A percentile compares a stretch with the other conserved stretches of the same genome.
These are phyloP conservation scores for Scolopax rusticola DNA, from an alignment of 2,797 vertebrate genomes.

Conservation along the genomic window DNA sequence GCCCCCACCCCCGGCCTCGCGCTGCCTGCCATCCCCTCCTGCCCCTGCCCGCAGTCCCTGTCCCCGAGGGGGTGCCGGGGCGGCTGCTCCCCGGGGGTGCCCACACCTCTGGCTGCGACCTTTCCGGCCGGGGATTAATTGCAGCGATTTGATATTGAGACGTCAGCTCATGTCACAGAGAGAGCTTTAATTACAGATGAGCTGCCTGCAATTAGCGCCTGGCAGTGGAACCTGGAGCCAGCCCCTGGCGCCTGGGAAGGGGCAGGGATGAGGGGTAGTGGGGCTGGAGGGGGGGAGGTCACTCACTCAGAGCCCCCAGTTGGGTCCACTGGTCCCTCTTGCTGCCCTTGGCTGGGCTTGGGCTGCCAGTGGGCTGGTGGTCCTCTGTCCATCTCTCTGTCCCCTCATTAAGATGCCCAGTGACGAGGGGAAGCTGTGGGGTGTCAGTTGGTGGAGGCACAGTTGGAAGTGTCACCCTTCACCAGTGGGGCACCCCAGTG, in stretches of 20 bases:
- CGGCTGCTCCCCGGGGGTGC: rapidly evolving
- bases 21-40: not conserved
- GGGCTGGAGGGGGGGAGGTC: not conserved
- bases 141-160: slow-evolving; percentile 28
- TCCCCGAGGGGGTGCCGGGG: not conserved
- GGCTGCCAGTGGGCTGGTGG: rapidly evolving
- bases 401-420: not conserved
- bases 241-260: not conserved
- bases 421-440: not conserved
- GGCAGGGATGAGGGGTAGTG: not conserved
- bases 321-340: rapidly evolving
- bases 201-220: not conserved
- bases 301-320: not conserved
- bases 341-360: not conserved
- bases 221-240: not conserved
- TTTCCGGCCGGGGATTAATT: not conserved
- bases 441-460: not conserved
- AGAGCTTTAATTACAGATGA: slow-evolving; percentile 28
- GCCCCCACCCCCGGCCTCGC: not conserved
- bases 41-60: not conserved
- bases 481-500: rapidly evolving
- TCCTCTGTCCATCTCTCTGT: not conserved
- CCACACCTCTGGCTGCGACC: not conserved
- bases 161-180: not conserved
- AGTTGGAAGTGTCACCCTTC: not conserved